Evolutionary conservation across 2,888 invertebrate genomes (phyloP), one percentile per base, ranked within the genome.

Genomic region (Andrena praecox): DNA sequence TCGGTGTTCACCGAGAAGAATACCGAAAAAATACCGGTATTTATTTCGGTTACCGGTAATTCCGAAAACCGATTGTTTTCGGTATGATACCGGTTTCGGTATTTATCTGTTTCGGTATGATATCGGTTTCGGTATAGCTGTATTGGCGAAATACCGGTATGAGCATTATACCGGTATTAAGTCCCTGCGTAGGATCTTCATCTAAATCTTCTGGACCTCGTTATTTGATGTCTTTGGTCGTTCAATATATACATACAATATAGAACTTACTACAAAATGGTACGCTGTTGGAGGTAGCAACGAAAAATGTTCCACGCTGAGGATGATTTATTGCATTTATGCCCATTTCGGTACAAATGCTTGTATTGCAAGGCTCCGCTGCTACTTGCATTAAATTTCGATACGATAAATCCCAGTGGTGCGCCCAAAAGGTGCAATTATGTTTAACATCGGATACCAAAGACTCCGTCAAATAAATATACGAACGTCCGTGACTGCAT

Each of bases 401-500:
- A 70, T 95, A 95, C 4, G 95, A 94, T 76, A 95, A 91, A 84
- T 96, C 94, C 96, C 96, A 96, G 6, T 91, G 91, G 79, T 95
- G 95, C 4, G 95, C 95, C 90, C 94, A 94, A 80, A 96, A 96
- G 0, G 94, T 94, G 86, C 96, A 96, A 87, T 95, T 95, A 3
- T 89, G 91, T 83, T 91, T 93, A 31, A 80, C 75, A 1, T 88
- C 88, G 1, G 89, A 69, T 7, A 94, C 90, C 85, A 96, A 90
- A 0, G 96, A 95, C 89, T 96, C 96, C 0, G 95, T 96, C 84
- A 96, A 95, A 48, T 96, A 95, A 2, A 95, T 85, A 82, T 96
- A 95, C 0, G 96, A 95, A 3, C 96, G 94, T 0, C 96, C 96
- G 85, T 96, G 96, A 64, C 96, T 96, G 93, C 96, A 96, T 77